Evolutionary conservation across 2,797 vertebrate species (phyloP).

Genomic region (Clarias laeviceps): DNA sequence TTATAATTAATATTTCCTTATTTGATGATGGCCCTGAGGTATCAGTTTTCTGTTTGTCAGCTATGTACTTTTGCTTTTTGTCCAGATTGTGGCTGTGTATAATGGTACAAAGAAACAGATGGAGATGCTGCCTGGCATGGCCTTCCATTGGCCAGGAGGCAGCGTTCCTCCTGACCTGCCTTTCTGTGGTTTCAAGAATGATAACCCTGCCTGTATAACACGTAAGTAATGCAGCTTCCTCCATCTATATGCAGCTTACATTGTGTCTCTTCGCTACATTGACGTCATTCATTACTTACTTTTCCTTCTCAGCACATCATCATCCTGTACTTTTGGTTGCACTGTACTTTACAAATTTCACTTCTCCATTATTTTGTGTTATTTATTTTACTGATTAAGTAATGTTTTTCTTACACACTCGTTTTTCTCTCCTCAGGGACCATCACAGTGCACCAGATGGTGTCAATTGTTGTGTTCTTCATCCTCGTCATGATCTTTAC

Average conservation of each 20-base stretch:
- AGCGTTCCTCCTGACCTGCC: slow-evolving; percentile 80
- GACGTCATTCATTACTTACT: neutral
- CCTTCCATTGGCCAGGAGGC: slow-evolving; percentile 81
- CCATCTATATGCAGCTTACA: slow-evolving; percentile 3
- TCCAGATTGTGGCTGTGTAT: slow-evolving; percentile 82
- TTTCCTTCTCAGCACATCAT: neutral
- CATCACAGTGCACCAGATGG: slow-evolving; percentile 84
- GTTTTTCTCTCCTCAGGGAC: slow-evolving; percentile 70
- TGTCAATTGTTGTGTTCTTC: slow-evolving; percentile 83
- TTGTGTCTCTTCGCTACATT: neutral
- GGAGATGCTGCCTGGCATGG: slow-evolving; percentile 64
- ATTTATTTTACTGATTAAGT: neutral
- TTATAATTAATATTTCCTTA: neutral
- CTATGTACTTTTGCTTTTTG: slow-evolving; percentile 2
- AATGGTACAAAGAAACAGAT: slow-evolving; percentile 83
- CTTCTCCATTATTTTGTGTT: neutral
- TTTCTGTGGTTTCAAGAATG: slow-evolving; percentile 85
- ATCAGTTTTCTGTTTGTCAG: neutral
- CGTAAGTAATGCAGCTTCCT: slow-evolving; percentile 69
- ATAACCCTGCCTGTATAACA: slow-evolving; percentile 77
- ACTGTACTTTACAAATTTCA: neutral
- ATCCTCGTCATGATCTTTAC: slow-evolving; percentile 78
- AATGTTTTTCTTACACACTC: neutral
- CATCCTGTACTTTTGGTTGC: neutral
- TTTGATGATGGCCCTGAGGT: neutral